Base-by-base conservation (phyloP, 2,888 invertebrate species). In the Taphrorychus bicolor region DNA sequence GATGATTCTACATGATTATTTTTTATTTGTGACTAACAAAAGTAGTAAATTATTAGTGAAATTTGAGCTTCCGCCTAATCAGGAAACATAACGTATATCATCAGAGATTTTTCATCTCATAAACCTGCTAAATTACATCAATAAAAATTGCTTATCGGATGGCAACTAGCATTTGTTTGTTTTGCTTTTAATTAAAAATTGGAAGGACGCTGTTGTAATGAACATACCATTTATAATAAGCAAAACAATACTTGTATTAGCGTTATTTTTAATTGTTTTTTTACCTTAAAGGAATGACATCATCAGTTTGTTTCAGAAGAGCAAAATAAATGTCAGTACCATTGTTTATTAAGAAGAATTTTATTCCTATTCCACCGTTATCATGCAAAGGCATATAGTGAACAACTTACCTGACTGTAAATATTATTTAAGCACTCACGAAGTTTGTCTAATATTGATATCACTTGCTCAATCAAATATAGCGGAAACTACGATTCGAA, bases 371-470 rank as follows among this genome's bases (percentile, higher is more conserved):
- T n/a, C n/a, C n/a, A n/a, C n/a, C n/a, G n/a, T n/a, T n/a, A n/a
- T n/a, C n/a, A n/a, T n/a, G n/a, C n/a, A n/a, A n/a, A n/a, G n/a
- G n/a, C n/a, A n/a, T n/a, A n/a, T n/a, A n/a, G n/a, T n/a, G n/a
- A n/a, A n/a, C n/a, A n/a, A n/a, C n/a, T n/a, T n/a, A n/a, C n/a
- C n/a, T n/a, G n/a, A n/a, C n/a, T n/a, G n/a, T n/a, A n/a, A n/a
- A n/a, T n/a, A n/a, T n/a, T n/a, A n/a, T n/a, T n/a, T n/a, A n/a
- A n/a, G n/a, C n/a, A n/a, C n/a, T n/a, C n/a, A n/a, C n/a, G n/a
- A n/a, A n/a, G n/a, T n/a, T n/a, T n/a, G n/a, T n/a, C n/a, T n/a
- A 45, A 45, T 42, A 17, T 7, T 21, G 71, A 68, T 65, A 17
- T 77, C 18, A 17, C 18, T 16, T 22, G 5, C 19, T 22, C 9